Evolutionary conservation across 2,888 invertebrate genomes (phyloP).

Genomic region (Synanthedon andrenaeformis): DNA sequence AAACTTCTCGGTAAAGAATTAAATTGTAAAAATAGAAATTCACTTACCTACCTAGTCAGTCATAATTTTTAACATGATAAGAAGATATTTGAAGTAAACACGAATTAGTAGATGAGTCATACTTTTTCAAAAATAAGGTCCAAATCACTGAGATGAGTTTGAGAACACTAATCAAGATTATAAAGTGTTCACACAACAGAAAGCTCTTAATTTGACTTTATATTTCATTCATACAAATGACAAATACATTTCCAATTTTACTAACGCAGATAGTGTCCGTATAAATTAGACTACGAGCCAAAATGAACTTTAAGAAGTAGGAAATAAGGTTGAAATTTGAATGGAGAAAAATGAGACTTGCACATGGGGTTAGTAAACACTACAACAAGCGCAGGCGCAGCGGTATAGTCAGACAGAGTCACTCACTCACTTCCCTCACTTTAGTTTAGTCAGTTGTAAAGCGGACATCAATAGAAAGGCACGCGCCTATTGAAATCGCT

Average conservation of each 20-base stretch:
- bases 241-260: slow-evolving; percentile 59
- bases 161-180: slow-evolving; percentile 65
- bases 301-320: slow-evolving; percentile 6
- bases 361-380: slow-evolving; percentile 64
- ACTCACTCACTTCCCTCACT: slow-evolving; percentile 11
- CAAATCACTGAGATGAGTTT: slow-evolving; percentile 21
- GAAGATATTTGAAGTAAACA: neutral
- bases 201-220: slow-evolving; percentile 58
- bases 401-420: slow-evolving; percentile 24
- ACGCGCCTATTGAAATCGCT: slow-evolving; percentile 32
- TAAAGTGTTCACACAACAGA: slow-evolving; percentile 44
- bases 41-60: neutral
- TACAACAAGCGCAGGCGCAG: slow-evolving; percentile 32
- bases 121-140: neutral
- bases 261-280: slow-evolving; percentile 51
- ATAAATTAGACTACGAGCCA: slow-evolving; percentile 9
- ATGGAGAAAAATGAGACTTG: slow-evolving; percentile 35
- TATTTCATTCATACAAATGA: slow-evolving; percentile 66
- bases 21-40: neutral
- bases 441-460: slow-evolving; percentile 23
- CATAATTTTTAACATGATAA: neutral
- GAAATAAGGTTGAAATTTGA: slow-evolving; percentile 21
- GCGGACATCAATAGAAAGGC: slow-evolving; percentile 41
- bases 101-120: slow-evolving; percentile 3
- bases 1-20: slow-evolving; percentile 6